Percentiles rank a stretch among this genome's conserved stretches.
phyloP scores from a whole-genome alignment of 2,888 invertebrate species.

The Escarpia spicata region DNA sequence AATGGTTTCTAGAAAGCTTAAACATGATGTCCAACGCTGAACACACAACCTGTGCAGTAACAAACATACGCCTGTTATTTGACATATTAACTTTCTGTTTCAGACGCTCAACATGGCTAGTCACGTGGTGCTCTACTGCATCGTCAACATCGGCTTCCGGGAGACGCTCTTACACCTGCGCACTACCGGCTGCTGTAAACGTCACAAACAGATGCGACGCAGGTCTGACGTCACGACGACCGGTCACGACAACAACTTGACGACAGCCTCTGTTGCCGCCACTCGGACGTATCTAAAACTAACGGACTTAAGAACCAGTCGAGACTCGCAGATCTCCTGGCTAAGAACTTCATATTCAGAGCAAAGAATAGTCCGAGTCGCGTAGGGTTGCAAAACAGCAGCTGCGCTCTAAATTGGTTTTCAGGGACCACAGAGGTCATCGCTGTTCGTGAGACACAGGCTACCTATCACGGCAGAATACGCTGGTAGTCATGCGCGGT shows the following conservation, averaged over 20 bases:
- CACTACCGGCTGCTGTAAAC: not conserved
- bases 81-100: not conserved
- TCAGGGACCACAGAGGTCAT: not conserved
- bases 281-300: not conserved
- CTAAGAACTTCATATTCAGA: not conserved
- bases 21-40: not conserved
- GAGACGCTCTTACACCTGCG: conserved; percentile 17
- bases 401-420: not conserved
- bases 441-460: not conserved
- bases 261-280: not conserved
- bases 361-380: not conserved
- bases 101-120: conserved; percentile 38
- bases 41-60: not conserved
- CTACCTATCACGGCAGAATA: not conserved
- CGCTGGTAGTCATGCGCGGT: not conserved
- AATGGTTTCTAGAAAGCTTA: not conserved
- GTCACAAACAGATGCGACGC: not conserved
- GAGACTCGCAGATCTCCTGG: conserved; percentile 3
- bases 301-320: not conserved
- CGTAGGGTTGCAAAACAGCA: not conserved
- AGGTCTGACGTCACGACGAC: conserved; percentile 9
- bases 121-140: conserved; percentile 41
- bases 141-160: conserved; percentile 26
- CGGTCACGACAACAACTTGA: not conserved
- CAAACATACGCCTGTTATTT: not conserved